These are phyloP conservation scores for Meteorus cinctellus DNA, from an alignment of 2,888 invertebrate genomes.

Conservation along the genomic window DNA sequence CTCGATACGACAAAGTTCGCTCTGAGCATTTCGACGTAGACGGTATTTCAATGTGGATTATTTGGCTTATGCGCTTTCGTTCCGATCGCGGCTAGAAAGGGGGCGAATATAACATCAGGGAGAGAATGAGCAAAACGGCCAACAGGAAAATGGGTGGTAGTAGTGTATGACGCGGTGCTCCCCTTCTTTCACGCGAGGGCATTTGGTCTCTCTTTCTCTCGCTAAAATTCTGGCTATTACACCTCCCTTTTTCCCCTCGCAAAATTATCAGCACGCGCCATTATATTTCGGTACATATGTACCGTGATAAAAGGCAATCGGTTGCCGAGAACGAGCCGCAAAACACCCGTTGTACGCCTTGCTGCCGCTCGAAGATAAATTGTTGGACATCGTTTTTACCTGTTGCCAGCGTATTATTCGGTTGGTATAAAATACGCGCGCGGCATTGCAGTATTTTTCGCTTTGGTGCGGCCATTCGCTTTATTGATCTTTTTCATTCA, in stretches of 20 bases:
- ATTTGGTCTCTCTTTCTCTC: neutral
- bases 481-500: slow-evolving; percentile 21
- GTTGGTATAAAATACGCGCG: slow-evolving; percentile 9
- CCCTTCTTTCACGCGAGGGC: slow-evolving; percentile 29
- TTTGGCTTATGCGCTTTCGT: slow-evolving; percentile 64
- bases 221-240: neutral
- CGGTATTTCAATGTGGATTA: slow-evolving; percentile 67
- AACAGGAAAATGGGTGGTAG: slow-evolving; percentile 3
- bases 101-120: slow-evolving; percentile 39
- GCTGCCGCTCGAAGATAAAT: slow-evolving; percentile 49
- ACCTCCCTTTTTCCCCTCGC: slow-evolving; percentile 6
- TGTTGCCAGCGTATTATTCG: slow-evolving; percentile 47
- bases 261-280: slow-evolving; percentile 46
- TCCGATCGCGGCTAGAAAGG: slow-evolving; percentile 57
- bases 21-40: slow-evolving; percentile 56
- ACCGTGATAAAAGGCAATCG: slow-evolving; percentile 56
- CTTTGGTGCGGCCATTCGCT: slow-evolving; percentile 19
- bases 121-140: slow-evolving; percentile 12
- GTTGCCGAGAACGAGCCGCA: slow-evolving; percentile 54
- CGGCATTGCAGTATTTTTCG: slow-evolving; percentile 36
- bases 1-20: slow-evolving; percentile 53
- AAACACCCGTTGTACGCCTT: slow-evolving; percentile 56
- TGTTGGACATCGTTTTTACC: slow-evolving; percentile 49
- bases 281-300: slow-evolving; percentile 47
- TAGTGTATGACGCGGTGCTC: slow-evolving; percentile 28